Base-by-base conservation (phyloP, 2,113 vertebrate species). In the Sminthopsis crassicaudata region DNA sequence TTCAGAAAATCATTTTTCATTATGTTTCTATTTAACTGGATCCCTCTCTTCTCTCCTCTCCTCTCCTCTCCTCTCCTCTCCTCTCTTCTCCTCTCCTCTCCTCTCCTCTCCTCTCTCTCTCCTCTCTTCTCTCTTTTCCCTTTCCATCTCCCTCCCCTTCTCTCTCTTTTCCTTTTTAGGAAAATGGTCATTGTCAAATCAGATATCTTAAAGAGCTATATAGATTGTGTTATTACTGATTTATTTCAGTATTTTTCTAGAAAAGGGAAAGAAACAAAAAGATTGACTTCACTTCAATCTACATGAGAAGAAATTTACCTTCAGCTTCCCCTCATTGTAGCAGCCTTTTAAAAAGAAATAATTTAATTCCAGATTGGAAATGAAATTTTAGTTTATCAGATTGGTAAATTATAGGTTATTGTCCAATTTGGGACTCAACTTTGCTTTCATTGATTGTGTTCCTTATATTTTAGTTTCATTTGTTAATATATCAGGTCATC, bases 321-420 rank as follows among this genome's bases (percentile, higher is more conserved):
- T 93, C 89, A 53, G 93, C 93, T 76, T 96, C 95, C 94, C 97
- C 93, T 46, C 93, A 92, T 96, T 93, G 53, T 96, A 96, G 98
- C 98, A 98, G 97, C 97, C 97, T 97, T 98, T 98, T 97, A 97
- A 97, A 97, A 96, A 96, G 91, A 97, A 97, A 95, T 98, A 96
- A 97, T 98, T 99, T 98, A 98, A 99, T 99, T 99, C 99, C 99
- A 99, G 99, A 99, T 99, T 99, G 99, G 99, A 99, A 99, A 99
- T 98, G 97, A 97, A 97, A 30, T 99, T 97, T 98, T 99, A 98
- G 97, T 99, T 99, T 99, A 99, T 99, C 99, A 99, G 99, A 99
- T 99, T 99, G 99, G 99, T 99, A 99, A 99, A 98, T 99, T 98
- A 98, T 76, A 97, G 98, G 97, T 98, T 99, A 98, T 99, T 99